A percentile compares a stretch with the other conserved stretches of the same genome.
These are phyloP conservation scores for Siniperca knerii DNA, from an alignment of 2,113 vertebrate genomes.

Conservation along the genomic window DNA sequence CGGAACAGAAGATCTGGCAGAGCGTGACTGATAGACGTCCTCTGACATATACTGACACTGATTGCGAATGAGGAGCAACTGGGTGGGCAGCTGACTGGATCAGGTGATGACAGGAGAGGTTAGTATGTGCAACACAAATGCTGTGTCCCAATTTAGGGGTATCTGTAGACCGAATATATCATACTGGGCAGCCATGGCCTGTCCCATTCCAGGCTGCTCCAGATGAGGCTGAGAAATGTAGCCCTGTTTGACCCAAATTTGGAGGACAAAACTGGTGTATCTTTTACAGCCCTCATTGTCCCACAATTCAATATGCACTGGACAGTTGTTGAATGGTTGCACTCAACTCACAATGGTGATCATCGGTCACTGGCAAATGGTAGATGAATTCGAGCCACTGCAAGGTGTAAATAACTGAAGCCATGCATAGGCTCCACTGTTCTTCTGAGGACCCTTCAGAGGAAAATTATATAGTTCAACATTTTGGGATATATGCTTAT, in stretches of 20 bases:
- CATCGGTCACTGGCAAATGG: background rate
- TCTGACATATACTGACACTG: conserved; percentile 6
- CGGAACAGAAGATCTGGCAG: background rate
- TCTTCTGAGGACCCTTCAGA: background rate
- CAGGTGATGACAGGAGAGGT: conserved; percentile 20
- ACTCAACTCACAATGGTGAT: background rate
- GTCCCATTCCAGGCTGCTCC: background rate
- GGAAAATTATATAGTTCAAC: background rate
- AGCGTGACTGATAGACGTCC: conserved; percentile 36
- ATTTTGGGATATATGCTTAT: too few relatives aligned
- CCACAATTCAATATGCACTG: background rate
- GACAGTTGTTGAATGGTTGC: background rate
- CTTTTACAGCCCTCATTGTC: background rate
- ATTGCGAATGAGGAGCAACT: conserved; percentile 52
- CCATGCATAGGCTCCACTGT: too few relatives aligned
- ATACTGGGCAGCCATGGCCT: background rate
- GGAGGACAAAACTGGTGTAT: background rate
- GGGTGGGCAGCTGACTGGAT: conserved; percentile 32
- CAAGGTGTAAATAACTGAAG: background rate
- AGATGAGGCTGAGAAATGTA: background rate
- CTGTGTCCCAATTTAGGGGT: conserved; percentile 12
- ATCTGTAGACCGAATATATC: conserved; percentile 8
- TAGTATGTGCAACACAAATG: conserved; percentile 9
- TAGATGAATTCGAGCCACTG: background rate
- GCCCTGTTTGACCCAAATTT: background rate